Evolutionary conservation across 1,140 invertebrate species (phyloP).

Genomic region (Andricus grossulariae): DNA sequence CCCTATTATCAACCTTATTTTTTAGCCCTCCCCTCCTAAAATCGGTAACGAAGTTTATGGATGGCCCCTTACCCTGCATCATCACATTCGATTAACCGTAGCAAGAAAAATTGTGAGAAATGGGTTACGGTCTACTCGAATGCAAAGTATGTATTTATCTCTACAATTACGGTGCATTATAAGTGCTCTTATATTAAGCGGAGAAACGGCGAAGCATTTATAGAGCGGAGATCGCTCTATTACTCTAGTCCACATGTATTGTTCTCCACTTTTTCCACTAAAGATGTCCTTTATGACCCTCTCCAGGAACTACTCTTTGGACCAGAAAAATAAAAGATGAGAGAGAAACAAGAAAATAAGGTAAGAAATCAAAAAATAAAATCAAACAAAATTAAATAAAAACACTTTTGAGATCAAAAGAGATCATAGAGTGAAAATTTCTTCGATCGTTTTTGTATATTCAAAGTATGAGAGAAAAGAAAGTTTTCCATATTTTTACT

Average conservation of each 20-base stretch:
- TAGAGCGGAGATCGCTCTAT: slow-evolving; percentile 6
- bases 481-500: too few species aligned
- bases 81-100: slow-evolving; percentile 20
- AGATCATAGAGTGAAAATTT: too few species aligned
- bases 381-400: too few species aligned
- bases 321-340: neutral
- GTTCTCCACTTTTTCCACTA: slow-evolving; percentile 13
- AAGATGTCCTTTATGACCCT: slow-evolving; percentile 3
- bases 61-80: slow-evolving; percentile 14
- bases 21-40: too few species aligned
- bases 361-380: too few species aligned
- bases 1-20: neutral
- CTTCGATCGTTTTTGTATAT: too few species aligned
- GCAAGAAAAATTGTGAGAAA: slow-evolving; percentile 21
- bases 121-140: slow-evolving; percentile 4
- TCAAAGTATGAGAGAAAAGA: too few species aligned
- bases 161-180: slow-evolving; percentile 10
- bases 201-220: neutral
- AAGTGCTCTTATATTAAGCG: neutral
- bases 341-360: too few species aligned
- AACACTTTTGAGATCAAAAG: too few species aligned
- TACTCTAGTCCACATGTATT: slow-evolving; percentile 17
- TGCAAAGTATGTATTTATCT: slow-evolving; percentile 12
- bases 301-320: neutral
- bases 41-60: too few species aligned